phyloP scores from a whole-genome alignment of 2,797 vertebrate genomes.

The Lepidocolaptes lacrymiger region DNA sequence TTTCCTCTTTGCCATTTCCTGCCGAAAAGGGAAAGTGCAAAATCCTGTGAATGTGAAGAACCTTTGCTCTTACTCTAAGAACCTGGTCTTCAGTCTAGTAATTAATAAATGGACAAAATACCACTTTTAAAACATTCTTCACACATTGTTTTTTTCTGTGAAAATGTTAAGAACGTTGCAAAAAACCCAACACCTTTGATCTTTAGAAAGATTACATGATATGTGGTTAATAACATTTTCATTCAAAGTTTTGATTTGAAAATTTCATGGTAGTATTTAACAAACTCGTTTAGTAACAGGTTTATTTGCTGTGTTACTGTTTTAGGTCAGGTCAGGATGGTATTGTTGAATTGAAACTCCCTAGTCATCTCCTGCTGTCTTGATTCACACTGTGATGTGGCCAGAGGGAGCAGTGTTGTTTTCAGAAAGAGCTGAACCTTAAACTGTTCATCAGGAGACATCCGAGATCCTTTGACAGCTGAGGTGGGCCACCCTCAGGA shows the following conservation, averaged over 20 bases:
- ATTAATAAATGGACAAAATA: not conserved
- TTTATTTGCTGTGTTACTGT: not conserved
- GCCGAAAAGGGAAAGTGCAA: not conserved
- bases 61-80: not conserved
- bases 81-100: not conserved
- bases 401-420: fast-evolving
- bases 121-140: not conserved
- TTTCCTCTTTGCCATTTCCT: not conserved
- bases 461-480: not conserved
- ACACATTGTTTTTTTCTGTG: not conserved
- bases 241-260: not conserved
- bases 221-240: not conserved
- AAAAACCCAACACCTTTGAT: not conserved
- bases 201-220: not conserved
- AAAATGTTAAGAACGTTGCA: not conserved
- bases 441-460: not conserved
- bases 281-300: not conserved
- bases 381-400: not conserved
- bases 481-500: not conserved
- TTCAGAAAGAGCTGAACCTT: not conserved
- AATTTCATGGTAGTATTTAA: not conserved
- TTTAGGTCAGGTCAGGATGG: not conserved
- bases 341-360: not conserved
- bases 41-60: not conserved
- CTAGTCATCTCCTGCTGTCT: not conserved